Conservation (phyloP, 2,113 vertebrate genomes). For the Cercocebus atys region DNA sequence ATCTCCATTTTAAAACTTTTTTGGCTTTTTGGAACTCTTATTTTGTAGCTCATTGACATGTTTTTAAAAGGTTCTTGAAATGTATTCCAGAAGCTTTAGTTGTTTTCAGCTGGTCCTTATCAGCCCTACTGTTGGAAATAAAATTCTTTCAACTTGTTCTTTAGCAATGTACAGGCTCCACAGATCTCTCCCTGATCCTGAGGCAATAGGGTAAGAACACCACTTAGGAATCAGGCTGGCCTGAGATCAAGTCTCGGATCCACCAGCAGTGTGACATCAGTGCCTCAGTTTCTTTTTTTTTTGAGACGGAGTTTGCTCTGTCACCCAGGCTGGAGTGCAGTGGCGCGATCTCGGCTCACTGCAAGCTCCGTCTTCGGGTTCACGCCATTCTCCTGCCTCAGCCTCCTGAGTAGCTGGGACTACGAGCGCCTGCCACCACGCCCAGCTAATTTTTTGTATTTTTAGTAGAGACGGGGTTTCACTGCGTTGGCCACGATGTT, state of each 20-base stretch:
- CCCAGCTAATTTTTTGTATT: too few relatives aligned
- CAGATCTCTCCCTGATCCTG: background rate
- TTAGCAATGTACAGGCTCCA: background rate
- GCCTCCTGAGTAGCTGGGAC: too few relatives aligned
- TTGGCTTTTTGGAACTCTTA: background rate
- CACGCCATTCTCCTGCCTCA: too few relatives aligned
- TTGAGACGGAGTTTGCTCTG: too few relatives aligned
- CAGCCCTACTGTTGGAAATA: background rate
- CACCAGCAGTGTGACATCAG: background rate
- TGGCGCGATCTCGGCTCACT: too few relatives aligned
- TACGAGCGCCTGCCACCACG: too few relatives aligned
- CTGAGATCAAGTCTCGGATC: background rate
- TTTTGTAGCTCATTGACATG: background rate
- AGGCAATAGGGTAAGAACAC: background rate
- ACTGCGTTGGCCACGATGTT: too few relatives aligned
- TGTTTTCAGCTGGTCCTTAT: background rate
- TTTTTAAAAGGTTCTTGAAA: background rate
- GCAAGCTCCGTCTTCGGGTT: too few relatives aligned
- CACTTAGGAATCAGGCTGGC: background rate
- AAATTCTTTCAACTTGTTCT: background rate
- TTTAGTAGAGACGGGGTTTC: too few relatives aligned
- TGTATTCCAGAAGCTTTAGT: background rate
- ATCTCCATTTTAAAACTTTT: background rate
- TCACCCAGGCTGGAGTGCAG: too few relatives aligned
- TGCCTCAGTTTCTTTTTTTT: background rate